Conservation (phyloP, 1,140 invertebrate species). For the Tribolium madens region DNA sequence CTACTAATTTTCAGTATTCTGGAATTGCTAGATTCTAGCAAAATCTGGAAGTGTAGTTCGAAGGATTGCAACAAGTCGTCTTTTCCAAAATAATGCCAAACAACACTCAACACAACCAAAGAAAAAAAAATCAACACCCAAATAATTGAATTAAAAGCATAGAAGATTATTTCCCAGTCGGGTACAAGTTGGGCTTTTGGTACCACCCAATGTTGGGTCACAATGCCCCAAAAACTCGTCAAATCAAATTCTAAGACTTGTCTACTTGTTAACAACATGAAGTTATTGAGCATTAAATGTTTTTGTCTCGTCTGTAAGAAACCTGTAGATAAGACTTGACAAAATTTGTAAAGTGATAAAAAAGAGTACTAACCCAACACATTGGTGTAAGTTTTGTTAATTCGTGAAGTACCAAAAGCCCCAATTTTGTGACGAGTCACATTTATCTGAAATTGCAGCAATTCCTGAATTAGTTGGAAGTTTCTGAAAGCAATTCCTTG, state of each 20-base stretch:
- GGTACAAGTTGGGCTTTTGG: constrained; percentile 1
- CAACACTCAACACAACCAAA: neutral
- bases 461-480: neutral
- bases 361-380: constrained; percentile 16
- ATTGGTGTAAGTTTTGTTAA: neutral
- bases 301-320: neutral
- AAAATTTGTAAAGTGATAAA: neutral
- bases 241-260: neutral
- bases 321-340: neutral
- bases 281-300: constrained; percentile 10
- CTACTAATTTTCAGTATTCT: neutral
- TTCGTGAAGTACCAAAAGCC: neutral
- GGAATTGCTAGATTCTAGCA: neutral
- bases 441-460: neutral
- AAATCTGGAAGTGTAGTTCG: neutral
- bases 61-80: neutral
- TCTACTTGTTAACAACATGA: neutral
- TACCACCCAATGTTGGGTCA: neutral
- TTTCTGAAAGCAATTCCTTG: neutral
- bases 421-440: neutral
- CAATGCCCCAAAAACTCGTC: neutral
- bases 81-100: neutral
- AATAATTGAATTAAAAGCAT: neutral
- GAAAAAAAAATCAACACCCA: neutral
- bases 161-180: neutral